Percentiles rank a stretch among this genome's conserved stretches.
These are phyloP conservation scores for Callospermophilus lateralis DNA, from an alignment of 2,113 vertebrate species.

Conservation along the genomic window DNA sequence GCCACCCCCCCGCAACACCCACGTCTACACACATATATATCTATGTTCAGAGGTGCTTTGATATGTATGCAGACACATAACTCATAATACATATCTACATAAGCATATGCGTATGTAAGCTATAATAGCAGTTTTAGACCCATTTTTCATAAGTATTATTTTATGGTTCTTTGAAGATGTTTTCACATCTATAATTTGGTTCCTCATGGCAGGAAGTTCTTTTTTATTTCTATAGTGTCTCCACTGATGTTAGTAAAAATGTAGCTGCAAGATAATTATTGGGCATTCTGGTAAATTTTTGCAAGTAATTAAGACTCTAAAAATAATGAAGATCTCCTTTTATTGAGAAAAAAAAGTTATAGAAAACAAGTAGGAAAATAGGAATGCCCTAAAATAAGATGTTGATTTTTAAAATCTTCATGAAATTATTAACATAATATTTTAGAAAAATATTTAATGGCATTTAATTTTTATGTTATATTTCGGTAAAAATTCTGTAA, in stretches of 20 bases:
- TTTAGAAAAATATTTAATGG: constrained; percentile 24
- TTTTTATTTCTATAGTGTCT: constrained; percentile 32
- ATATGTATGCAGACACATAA: neutral
- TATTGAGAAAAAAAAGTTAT: neutral
- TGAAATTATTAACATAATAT: constrained; percentile 21
- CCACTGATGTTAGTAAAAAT: neutral
- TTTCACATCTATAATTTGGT: constrained; percentile 32
- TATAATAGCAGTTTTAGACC: neutral
- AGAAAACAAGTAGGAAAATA: constrained; percentile 31
- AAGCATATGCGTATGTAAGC: neutral
- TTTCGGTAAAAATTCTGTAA: neutral
- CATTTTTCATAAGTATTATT: constrained; percentile 28
- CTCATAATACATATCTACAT: neutral
- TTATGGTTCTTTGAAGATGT: constrained; percentile 2
- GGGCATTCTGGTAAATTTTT: neutral
- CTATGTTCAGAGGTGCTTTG: neutral
- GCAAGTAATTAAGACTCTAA: neutral
- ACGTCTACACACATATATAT: neutral
- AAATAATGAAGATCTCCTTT: constrained; percentile 36
- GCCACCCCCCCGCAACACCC: neutral
- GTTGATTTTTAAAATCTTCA: neutral
- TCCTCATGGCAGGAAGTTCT: neutral
- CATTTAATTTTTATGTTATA: constrained; percentile 28
- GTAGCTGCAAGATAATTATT: neutral
- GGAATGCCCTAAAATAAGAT: neutral